phyloP scores from a whole-genome alignment of 2,888 invertebrate species.

The Ichneumon xanthorius region DNA sequence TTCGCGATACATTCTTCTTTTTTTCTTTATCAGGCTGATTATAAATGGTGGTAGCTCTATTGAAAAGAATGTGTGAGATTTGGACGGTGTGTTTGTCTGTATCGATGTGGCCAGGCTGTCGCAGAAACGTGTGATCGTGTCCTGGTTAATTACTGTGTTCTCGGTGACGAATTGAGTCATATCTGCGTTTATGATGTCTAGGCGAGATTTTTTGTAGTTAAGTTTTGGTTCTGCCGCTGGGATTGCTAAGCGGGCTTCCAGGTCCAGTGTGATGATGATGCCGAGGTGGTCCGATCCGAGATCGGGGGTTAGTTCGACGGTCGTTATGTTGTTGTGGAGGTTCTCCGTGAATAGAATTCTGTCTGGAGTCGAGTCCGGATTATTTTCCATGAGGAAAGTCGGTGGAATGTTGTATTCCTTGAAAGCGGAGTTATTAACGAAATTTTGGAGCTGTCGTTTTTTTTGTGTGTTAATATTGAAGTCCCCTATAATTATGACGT shows the following conservation, averaged over 20 bases:
- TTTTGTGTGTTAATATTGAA: constrained; percentile 25
- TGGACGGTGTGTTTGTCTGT: not conserved
- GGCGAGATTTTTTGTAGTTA: not conserved
- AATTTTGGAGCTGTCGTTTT: not conserved
- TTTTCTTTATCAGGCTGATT: not conserved
- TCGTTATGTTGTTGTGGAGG: too few relatives aligned
- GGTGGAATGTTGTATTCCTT: not conserved
- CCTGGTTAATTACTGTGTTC: not conserved
- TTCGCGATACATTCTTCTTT: constrained; percentile 11
- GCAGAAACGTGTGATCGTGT: not conserved
- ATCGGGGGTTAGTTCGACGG: not conserved
- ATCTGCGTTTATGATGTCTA: not conserved
- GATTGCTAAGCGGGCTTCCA: not conserved
- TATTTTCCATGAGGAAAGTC: too few relatives aligned
- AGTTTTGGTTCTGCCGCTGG: not conserved
- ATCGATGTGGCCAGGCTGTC: constrained; percentile 5
- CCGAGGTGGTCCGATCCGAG: not conserved
- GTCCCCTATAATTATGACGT: constrained; percentile 31
- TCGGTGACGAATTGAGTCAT: not conserved
- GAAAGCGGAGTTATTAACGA: not conserved
- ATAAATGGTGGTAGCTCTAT: not conserved
- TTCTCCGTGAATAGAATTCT: too few relatives aligned
- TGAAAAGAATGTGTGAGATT: not conserved
- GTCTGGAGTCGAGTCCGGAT: too few relatives aligned
- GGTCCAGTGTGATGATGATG: not conserved